Base-by-base conservation (phyloP, 2,888 invertebrate genomes). In the Machimus rusticus region DNA sequence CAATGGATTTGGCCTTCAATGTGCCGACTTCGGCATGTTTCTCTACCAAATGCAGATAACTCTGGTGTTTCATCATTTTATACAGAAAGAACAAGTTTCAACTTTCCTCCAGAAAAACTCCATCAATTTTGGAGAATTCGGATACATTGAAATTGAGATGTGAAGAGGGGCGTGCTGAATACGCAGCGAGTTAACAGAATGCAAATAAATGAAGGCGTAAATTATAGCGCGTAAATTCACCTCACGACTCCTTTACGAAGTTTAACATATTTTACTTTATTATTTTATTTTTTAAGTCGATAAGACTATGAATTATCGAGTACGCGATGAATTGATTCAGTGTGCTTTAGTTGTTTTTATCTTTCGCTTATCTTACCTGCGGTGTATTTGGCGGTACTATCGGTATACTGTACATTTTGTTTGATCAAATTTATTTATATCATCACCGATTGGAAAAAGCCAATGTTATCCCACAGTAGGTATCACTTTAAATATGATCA, bases 401-500 rank as follows among this genome's bases (percentile, higher is more conserved):
- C 66, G 82, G 82, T 82, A 82, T 57, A 82, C 82, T 82, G 82
- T 82, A 66, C 82, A 82, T 82, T 57, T 57, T 82, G 82, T 57
- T 82, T 82, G 82, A n/a, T 82, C 82, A 82, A 82, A 19, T 82
- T 82, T 57, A 57, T 82, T 82, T 82, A 82, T 57, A 34, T 82
- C 82, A 82, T 82, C 82, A 82, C 66, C 82, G 23, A 82, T 51
- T 34, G 31, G 57, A 34, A 57, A 82, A 82, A 57, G 57, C 82
- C 82, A 82, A 82, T 82, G 76, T 51, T 57, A 82, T 82, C 39
- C 82, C 82, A 82, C 51, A 81, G 81, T 81, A 81, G 66, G 82
- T 57, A 51, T 82, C 66, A 82, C 82, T 82, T 66, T 82, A 82
- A 82, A 82, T 66, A 82, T 82, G 82, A 82, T 37, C 82, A 82